Percentiles rank a stretch among this genome's conserved stretches.
Evolutionary conservation across 2,888 invertebrate species (phyloP).

Genomic region (Drosophila kokeensis): DNA sequence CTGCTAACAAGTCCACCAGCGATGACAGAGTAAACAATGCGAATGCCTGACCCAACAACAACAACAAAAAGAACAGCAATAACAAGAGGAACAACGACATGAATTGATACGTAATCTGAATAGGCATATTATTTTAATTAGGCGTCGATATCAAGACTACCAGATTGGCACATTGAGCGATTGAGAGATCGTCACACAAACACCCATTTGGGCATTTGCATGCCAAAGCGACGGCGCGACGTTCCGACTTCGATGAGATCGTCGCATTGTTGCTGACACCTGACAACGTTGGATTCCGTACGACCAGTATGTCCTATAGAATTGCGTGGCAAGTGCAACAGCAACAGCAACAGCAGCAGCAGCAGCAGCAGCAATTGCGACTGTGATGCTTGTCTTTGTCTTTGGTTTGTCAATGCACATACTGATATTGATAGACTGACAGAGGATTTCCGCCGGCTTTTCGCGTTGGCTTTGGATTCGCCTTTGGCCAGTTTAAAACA

Average conservation of each 20-base stretch:
- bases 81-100: constrained; percentile 26
- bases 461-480: constrained; percentile 28
- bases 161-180: constrained; percentile 71
- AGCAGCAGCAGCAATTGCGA: constrained; percentile 13
- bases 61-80: background rate
- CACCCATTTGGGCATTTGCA: constrained; percentile 66
- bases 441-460: constrained; percentile 74
- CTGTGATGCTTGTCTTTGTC: constrained; percentile 64
- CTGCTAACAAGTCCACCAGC: constrained; percentile 10
- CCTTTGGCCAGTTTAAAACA: constrained; percentile 21
- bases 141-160: constrained; percentile 74
- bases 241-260: constrained; percentile 54
- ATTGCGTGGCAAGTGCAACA: constrained; percentile 76
- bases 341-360: constrained; percentile 17
- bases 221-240: constrained; percentile 49
- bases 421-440: constrained; percentile 74
- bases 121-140: constrained; percentile 82
- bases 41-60: constrained; percentile 21
- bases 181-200: constrained; percentile 61
- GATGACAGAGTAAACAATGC: constrained; percentile 39
- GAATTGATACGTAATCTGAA: constrained; percentile 72
- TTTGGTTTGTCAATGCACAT: constrained; percentile 51
- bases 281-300: constrained; percentile 60
- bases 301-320: constrained; percentile 37
- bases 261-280: constrained; percentile 74